Percentiles rank a stretch among this genome's conserved stretches.
These are phyloP conservation scores for Morpho achilles DNA, from an alignment of 2,888 invertebrate species.

Conservation along the genomic window DNA sequence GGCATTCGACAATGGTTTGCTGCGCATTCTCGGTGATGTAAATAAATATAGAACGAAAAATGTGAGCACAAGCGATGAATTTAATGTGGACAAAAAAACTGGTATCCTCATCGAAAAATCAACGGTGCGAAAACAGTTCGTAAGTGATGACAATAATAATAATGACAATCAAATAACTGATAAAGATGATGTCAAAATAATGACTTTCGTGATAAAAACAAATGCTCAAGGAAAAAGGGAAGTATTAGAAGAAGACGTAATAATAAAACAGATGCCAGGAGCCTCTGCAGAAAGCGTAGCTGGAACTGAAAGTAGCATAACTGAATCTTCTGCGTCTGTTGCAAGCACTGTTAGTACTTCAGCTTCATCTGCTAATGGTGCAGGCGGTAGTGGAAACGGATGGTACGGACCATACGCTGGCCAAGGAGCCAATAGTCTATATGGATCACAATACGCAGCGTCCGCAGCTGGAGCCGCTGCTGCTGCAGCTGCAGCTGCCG, in stretches of 20 bases:
- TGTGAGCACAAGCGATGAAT: conserved; percentile 35
- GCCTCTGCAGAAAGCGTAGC: background rate
- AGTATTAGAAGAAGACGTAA: conserved; percentile 49
- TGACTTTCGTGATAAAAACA: conserved; percentile 37
- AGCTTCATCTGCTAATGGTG: too few relatives aligned
- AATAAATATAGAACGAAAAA: conserved; percentile 32
- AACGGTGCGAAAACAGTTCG: conserved; percentile 34
- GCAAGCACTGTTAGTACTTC: too few relatives aligned
- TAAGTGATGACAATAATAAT: conserved; percentile 6
- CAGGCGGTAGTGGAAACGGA: too few relatives aligned
- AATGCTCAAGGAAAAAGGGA: conserved; percentile 44
- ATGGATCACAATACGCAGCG: background rate
- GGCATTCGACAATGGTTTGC: conserved; percentile 28
- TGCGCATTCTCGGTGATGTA: conserved; percentile 21
- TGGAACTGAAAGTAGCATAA: background rate
- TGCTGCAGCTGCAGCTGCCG: too few relatives aligned
- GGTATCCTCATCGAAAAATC: conserved; percentile 38
- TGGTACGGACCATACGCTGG: too few relatives aligned
- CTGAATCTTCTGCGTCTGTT: background rate
- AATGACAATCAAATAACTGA: conserved; percentile 34
- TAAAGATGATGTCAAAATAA: conserved; percentile 18
- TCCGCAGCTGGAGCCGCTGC: background rate
- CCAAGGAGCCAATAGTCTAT: too few relatives aligned
- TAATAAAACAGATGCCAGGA: conserved; percentile 34
- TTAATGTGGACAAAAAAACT: conserved; percentile 28